Evolutionary conservation across 2,797 vertebrate species (phyloP), one percentile per base, ranked within the genome.

Genomic region (Sebastes dallii): DNA sequence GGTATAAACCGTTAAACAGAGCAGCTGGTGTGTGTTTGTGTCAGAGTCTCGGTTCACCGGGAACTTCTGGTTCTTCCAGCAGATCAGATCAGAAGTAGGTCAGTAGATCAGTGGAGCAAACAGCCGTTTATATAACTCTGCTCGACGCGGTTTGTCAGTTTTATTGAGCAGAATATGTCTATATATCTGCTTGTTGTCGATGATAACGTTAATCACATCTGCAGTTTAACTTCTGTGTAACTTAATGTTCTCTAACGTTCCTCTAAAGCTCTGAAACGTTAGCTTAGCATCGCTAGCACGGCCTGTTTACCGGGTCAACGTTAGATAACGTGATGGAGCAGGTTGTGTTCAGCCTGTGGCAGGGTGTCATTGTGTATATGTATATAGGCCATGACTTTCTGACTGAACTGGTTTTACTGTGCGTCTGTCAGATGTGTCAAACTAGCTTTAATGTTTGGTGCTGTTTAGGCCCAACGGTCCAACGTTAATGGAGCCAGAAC

Each of bases 71-170:
- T 36, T 36, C 34, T 36, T 11, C 34, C 10, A 34, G 32, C 32
- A 34, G 34, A 36, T 13, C 36, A 39, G 36, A 39, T 13, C 36
- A 39, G 36, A 39, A 96, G 86, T 96, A 95, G 96, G 96, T 96
- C 96, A 96, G 95, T 96, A 95, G 96, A 96, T 95, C 95, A 96
- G 94, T 96, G 82, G 96, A 95, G 91, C 96, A 95, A 94, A 86
- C 73, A 85, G 72, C 59, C 58, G 69, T 92, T 90, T 90, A 87
- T 90, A 39, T 72, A 89, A 91, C 77, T 2, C 20, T 8, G 16
- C 46, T 29, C 71, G 59, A 66, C 68, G 24, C 54, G 56, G 27
- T 85, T 80, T 34, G 3, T 36, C 34, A 20, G 2, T 2, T 6
- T 8, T 52, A 8, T 64, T 24, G 13, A n/a, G 7, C 27, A 6